Percentiles rank a stretch among this genome's conserved stretches.
Evolutionary conservation across 1,140 invertebrate genomes (phyloP).

Genomic region (Drosophila aff.): DNA sequence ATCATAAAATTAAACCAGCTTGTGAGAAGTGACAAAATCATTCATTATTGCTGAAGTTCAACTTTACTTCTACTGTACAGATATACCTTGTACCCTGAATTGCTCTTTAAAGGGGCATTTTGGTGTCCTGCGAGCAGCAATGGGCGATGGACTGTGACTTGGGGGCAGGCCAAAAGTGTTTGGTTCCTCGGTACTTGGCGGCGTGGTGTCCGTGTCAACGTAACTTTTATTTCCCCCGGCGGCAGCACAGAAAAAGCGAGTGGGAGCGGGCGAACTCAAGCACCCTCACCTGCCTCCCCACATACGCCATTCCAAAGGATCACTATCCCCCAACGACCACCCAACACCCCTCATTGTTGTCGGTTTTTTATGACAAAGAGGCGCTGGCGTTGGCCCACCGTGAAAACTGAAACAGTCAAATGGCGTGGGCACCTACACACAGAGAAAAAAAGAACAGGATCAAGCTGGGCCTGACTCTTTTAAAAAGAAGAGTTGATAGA

Average conservation of each 20-base stretch:
- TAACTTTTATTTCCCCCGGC: slow-evolving; percentile 80
- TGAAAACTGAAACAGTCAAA: slow-evolving; percentile 73
- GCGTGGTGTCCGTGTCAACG: slow-evolving; percentile 75
- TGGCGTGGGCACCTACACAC: slow-evolving; percentile 46
- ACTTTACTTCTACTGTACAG: neutral
- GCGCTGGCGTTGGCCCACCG: slow-evolving; percentile 37
- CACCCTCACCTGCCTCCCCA: slow-evolving; percentile 36
- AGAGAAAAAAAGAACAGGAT: slow-evolving; percentile 5
- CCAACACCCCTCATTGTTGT: slow-evolving; percentile 62
- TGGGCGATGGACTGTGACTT: slow-evolving; percentile 58
- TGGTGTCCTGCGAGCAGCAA: slow-evolving; percentile 21
- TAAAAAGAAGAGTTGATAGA: neutral
- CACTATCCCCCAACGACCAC: slow-evolving; percentile 21
- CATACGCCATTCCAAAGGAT: neutral
- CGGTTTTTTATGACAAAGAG: slow-evolving; percentile 73
- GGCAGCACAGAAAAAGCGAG: slow-evolving; percentile 49
- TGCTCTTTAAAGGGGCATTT: neutral
- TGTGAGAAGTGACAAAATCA: too few species aligned
- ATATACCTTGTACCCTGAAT: slow-evolving; percentile 11
- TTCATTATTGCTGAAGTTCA: too few species aligned
- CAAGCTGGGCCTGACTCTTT: neutral
- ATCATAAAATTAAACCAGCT: too few species aligned
- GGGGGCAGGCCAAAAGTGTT: slow-evolving; percentile 65
- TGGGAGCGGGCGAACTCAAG: slow-evolving; percentile 16
- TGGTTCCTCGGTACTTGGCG: slow-evolving; percentile 62